Percentiles rank a stretch among this genome's conserved stretches.
phyloP scores from a whole-genome alignment of 1,140 invertebrate genomes.

The Tribolium madens region DNA sequence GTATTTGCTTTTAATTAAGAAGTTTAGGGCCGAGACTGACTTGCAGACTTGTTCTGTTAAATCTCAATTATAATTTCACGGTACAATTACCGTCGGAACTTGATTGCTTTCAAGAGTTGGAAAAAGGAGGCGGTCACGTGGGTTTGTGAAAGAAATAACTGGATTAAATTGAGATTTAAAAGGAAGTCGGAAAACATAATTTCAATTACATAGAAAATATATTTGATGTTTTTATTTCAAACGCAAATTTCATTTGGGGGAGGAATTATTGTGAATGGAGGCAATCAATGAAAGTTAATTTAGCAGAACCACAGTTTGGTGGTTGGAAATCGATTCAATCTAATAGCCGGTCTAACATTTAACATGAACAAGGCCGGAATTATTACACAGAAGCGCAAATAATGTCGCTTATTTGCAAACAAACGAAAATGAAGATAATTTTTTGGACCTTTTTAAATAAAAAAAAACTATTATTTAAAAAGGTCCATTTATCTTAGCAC shows the following conservation, averaged over 20 bases:
- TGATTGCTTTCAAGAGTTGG: slow-evolving; percentile 7
- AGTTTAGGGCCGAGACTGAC: slow-evolving; percentile 27
- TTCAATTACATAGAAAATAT: not conserved
- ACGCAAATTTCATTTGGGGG: not conserved
- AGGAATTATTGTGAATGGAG: not conserved
- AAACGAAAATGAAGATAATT: no score
- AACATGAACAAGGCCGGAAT: not conserved
- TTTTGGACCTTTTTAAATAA: no score
- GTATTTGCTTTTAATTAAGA: slow-evolving; percentile 39
- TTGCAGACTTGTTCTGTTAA: slow-evolving; percentile 30
- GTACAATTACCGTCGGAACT: slow-evolving; percentile 11
- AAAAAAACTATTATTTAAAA: no score
- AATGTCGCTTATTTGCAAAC: no score
- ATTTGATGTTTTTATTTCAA: not conserved
- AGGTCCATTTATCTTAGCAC: no score
- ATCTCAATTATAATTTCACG: slow-evolving; percentile 38
- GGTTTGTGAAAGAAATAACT: not conserved
- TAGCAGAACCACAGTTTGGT: not conserved
- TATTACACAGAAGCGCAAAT: not conserved
- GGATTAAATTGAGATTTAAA: not conserved
- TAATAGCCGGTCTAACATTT: not conserved
- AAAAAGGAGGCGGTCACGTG: not conserved
- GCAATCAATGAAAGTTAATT: not conserved
- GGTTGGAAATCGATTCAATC: not conserved
- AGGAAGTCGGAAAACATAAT: not conserved